These are phyloP conservation scores for Morphnarchus princeps DNA, from an alignment of 2,113 vertebrate species.

Conservation along the genomic window DNA sequence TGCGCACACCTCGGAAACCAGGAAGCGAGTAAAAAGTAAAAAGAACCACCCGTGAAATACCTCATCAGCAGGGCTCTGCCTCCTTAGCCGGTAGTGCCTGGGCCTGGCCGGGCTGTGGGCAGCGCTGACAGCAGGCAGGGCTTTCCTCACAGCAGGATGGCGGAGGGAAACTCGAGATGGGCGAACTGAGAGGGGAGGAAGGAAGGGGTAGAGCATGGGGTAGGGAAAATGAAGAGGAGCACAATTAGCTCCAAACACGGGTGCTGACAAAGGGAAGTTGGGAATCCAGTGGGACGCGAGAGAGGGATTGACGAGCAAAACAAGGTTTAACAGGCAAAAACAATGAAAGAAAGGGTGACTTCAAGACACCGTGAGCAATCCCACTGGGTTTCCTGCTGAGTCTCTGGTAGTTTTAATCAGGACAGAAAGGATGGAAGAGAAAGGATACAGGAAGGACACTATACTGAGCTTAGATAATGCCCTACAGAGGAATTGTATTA, in stretches of 20 bases:
- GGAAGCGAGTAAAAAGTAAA: background rate
- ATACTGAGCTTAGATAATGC: background rate
- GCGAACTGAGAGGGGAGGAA: background rate
- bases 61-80: background rate
- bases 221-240: background rate
- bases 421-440: background rate
- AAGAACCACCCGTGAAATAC: background rate
- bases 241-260: background rate
- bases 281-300: background rate
- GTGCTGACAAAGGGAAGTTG: background rate
- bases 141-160: background rate
- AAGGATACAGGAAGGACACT: background rate
- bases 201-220: background rate
- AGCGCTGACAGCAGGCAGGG: background rate
- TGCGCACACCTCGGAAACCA: background rate
- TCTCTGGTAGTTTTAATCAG: constrained; percentile 11
- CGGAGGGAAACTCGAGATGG: background rate
- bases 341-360: background rate
- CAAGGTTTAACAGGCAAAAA: background rate
- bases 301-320: background rate
- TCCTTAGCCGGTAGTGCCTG: background rate
- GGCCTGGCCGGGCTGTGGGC: background rate
- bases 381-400: background rate
- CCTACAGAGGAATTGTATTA: background rate
- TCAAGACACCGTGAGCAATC: background rate